Base-by-base conservation (phyloP, 2,113 vertebrate genomes). In the Oncorhynchus tshawytscha region DNA sequence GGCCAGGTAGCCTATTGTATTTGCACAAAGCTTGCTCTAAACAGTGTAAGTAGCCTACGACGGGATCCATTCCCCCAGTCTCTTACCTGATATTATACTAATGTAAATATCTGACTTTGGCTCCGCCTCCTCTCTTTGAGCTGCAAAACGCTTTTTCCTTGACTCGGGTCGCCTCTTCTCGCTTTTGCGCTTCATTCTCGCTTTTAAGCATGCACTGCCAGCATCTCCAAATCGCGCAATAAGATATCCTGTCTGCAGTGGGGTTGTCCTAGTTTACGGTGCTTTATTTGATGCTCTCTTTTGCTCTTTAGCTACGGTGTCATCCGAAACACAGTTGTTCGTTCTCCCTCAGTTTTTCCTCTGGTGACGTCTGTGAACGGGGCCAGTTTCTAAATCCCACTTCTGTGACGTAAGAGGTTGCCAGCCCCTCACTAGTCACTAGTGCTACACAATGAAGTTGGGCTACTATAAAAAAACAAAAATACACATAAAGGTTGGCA, bases 121-220 rank as follows among this genome's bases (percentile, higher is more conserved):
- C 89, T 91, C 91, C 86, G 90, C 91, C 89, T 90, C 89, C 29
- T 86, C 86, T 85, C 90, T 81, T 70, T 74, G 86, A 70, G 88
- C 89, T 70, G 92, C 88, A 78, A 92, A 88, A 78, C 91, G 90
- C 76, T 91, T 92, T 79, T 94, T 94, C 82, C 89, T 92, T 67
- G 90, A 87, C 82, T 93, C 94, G 39, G 79, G 77, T 88, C 92
- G 91, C 70, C 91, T 91, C 84, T 89, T 87, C 80, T 94, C 93
- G 89, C 89, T 90, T 81, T 94, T 95, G 80, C 94, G 93, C 85
- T 95, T 95, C 94, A 95, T 95, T 67, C 84, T 89, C 70, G 70
- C 67, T 49, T 54, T 82, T 88, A 73, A 34, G 77, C 80, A 68
- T 74, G 85, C 82, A 48, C 62, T 25, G 54, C 51, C 78, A 68